Evolutionary conservation across 2,888 invertebrate genomes (phyloP).

Genomic region (Teleiodes luculella): DNA sequence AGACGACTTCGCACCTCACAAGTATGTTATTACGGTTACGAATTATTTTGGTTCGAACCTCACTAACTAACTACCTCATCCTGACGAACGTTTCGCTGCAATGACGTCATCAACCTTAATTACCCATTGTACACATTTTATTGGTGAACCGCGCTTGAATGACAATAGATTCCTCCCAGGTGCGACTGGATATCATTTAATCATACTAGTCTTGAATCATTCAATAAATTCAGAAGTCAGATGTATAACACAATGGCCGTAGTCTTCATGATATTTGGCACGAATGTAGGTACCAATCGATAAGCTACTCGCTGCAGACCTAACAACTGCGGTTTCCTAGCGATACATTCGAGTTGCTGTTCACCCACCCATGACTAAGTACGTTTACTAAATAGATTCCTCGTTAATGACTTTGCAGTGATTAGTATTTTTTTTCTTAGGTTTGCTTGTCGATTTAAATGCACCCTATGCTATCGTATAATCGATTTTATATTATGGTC

Average conservation of each 20-base stretch:
- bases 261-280: background rate
- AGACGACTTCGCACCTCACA: conserved; percentile 67
- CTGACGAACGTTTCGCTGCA: background rate
- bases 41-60: background rate
- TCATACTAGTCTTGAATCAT: background rate
- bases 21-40: conserved; percentile 39
- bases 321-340: conserved; percentile 40
- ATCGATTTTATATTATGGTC: no score
- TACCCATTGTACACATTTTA: conserved; percentile 38
- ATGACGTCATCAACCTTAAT: conserved; percentile 40
- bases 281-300: conserved; percentile 24
- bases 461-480: no score
- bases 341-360: conserved; percentile 32
- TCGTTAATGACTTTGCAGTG: background rate
- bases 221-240: background rate
- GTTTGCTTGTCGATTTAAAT: no score
- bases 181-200: background rate
- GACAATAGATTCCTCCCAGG: background rate
- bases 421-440: no score
- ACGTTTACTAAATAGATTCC: background rate
- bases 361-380: conserved; percentile 7
- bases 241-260: background rate
- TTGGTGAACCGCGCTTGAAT: conserved; percentile 9
- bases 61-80: background rate
- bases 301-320: conserved; percentile 18